Percentiles rank a stretch among this genome's conserved stretches.
phyloP scores from a whole-genome alignment of 2,113 vertebrate species.

The Trogon surrucura region DNA sequence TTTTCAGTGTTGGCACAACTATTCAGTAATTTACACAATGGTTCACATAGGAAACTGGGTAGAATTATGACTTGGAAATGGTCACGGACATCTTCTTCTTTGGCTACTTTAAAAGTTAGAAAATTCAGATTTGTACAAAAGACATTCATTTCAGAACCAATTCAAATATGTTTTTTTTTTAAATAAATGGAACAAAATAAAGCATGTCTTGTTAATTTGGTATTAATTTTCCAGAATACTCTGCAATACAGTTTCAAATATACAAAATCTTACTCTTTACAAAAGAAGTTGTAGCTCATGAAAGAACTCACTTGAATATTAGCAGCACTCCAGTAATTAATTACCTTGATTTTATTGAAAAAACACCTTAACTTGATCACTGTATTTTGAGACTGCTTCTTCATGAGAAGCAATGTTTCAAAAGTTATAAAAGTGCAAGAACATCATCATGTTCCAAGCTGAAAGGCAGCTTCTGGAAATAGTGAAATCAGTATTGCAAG shows the following conservation, averaged over 20 bases:
- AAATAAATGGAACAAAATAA: conserved; percentile 55
- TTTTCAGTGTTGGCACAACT: conserved; percentile 25
- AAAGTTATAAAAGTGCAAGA: conserved; percentile 55
- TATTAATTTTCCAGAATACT: conserved; percentile 55
- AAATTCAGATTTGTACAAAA: conserved; percentile 57
- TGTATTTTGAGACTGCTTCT: conserved; percentile 49
- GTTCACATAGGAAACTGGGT: conserved; percentile 17
- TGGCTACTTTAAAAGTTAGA: conserved; percentile 57
- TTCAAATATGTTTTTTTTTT: conserved; percentile 28
- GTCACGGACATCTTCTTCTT: conserved; percentile 38
- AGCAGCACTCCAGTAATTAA: conserved; percentile 35
- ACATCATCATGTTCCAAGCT: conserved; percentile 25
- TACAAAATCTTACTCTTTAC: conserved; percentile 59
- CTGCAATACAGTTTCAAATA: conserved; percentile 54
- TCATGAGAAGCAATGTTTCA: conserved; percentile 40
- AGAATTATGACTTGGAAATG: conserved; percentile 42
- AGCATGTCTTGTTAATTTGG: conserved; percentile 30
- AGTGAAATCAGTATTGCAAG: conserved; percentile 7
- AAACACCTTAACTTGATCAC: conserved; percentile 20
- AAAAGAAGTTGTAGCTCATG: conserved; percentile 25
- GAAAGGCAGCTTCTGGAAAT: conserved; percentile 37
- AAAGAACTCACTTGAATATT: conserved; percentile 44
- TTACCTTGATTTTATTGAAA: conserved; percentile 10
- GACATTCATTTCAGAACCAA: conserved; percentile 48
- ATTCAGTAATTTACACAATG: conserved; percentile 25